Percentiles rank a stretch among this genome's conserved stretches.
Conservation (phyloP, 1,140 invertebrate species). For the Aphaenogaster rudis region DNA sequence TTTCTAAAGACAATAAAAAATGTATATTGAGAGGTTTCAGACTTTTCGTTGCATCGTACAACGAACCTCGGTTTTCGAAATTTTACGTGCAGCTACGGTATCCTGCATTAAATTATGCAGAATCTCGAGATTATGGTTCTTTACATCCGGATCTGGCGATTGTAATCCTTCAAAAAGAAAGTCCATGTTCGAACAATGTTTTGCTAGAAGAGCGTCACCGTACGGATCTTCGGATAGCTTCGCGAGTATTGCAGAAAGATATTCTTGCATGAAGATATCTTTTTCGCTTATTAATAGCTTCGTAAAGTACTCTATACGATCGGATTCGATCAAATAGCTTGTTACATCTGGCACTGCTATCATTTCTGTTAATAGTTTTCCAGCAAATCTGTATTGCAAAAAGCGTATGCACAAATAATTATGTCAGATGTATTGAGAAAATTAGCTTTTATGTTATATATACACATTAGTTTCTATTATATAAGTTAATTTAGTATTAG, state of each 20-base stretch:
- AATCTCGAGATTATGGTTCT: conserved; percentile 82
- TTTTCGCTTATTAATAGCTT: conserved; percentile 72
- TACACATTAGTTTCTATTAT: neutral
- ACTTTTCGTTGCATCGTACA: neutral
- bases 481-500: no score
- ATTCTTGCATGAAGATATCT: conserved; percentile 83
- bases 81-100: conserved; percentile 35
- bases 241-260: conserved; percentile 79
- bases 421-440: neutral
- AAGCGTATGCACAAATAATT: conserved; percentile 26
- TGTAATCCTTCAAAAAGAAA: conserved; percentile 76
- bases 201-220: conserved; percentile 75
- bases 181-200: conserved; percentile 68
- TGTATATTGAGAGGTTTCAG: neutral
- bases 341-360: conserved; percentile 74
- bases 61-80: conserved; percentile 55
- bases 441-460: neutral
- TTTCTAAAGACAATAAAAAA: conserved; percentile 68
- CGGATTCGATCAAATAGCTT: conserved; percentile 72
- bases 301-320: conserved; percentile 72
- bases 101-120: conserved; percentile 80
- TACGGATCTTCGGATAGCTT: conserved; percentile 77
- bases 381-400: conserved; percentile 78
- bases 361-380: conserved; percentile 82
- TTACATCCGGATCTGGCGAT: conserved; percentile 81